Evolutionary conservation across 2,113 vertebrate genomes (phyloP).

Genomic region (Agelaius phoeniceus): DNA sequence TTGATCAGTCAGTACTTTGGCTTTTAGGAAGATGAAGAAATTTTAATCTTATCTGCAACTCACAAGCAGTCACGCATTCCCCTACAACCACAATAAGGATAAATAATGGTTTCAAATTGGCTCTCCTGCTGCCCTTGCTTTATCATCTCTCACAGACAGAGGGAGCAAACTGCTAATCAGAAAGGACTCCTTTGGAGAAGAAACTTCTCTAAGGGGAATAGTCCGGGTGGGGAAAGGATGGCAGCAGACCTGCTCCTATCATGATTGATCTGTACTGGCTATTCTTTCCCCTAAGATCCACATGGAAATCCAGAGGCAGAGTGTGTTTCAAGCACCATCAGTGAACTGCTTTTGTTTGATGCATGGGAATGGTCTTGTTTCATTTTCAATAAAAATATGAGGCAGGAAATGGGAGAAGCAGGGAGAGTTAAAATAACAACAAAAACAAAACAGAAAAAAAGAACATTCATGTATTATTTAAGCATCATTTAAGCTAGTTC

Average conservation of each 20-base stretch:
- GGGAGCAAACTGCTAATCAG: slow-evolving; percentile 56
- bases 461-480: background rate
- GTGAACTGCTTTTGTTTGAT: background rate
- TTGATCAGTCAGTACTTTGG: background rate
- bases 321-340: background rate
- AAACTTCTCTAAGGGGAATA: background rate
- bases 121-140: slow-evolving; percentile 1
- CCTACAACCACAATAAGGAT: background rate
- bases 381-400: fast-evolving
- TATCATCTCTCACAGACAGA: slow-evolving; percentile 56
- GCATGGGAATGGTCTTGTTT: background rate
- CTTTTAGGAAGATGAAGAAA: background rate
- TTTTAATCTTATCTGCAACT: background rate
- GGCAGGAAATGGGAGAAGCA: background rate
- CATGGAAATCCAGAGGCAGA: background rate
- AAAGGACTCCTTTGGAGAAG: background rate
- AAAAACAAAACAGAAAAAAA: background rate
- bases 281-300: background rate
- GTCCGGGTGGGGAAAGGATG: background rate
- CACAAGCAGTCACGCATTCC: background rate
- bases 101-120: background rate
- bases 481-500: background rate
- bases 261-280: background rate
- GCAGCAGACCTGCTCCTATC: background rate
- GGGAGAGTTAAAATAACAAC: background rate